phyloP scores from a whole-genome alignment of 2,797 vertebrate genomes.

The Acomys russatus region DNA sequence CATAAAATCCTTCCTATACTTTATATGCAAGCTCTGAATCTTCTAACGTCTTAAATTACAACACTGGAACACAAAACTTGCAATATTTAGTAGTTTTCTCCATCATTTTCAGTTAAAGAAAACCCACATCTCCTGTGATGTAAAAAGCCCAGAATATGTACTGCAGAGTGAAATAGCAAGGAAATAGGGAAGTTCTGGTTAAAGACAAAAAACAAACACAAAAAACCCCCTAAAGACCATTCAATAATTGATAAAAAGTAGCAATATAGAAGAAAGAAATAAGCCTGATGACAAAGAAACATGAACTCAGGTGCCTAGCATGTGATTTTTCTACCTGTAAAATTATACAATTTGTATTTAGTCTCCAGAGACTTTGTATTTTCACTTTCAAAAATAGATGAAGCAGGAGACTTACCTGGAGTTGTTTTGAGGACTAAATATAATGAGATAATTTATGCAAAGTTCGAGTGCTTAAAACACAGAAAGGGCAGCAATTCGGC shows the following conservation, averaged over 20 bases:
- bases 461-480: background rate
- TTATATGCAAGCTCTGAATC: background rate
- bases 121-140: background rate
- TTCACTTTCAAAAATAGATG: conserved; percentile 30
- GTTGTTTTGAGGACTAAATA: background rate
- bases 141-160: background rate
- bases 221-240: background rate
- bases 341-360: background rate
- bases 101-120: background rate
- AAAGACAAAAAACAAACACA: background rate
- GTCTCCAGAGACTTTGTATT: background rate
- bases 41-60: conserved; percentile 1
- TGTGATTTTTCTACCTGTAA: background rate
- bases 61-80: background rate
- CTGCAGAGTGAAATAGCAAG: background rate
- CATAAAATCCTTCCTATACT: background rate
- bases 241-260: conserved; percentile 17
- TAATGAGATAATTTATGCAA: conserved; percentile 13
- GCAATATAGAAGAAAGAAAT: background rate
- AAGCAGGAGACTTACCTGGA: background rate
- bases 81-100: background rate
- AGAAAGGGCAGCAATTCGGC: background rate
- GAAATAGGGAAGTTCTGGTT: background rate
- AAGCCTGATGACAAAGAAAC: background rate
- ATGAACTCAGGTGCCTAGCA: background rate